Evolutionary conservation across 2,888 invertebrate species (phyloP).

Genomic region (Epinotia nisella): DNA sequence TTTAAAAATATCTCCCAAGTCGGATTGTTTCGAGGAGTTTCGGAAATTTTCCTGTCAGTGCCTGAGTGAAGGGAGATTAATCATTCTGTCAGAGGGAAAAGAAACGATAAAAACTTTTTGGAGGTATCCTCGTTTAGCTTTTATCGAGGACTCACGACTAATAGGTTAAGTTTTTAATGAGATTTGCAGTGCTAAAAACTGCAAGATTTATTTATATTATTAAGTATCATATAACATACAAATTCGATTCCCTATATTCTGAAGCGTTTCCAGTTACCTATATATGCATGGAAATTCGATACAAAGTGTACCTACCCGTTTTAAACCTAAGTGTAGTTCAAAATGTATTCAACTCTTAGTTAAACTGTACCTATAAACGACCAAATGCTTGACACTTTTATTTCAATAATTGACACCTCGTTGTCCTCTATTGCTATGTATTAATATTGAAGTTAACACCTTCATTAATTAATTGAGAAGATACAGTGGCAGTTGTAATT

Average conservation of each 20-base stretch:
- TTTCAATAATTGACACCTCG: too few relatives aligned
- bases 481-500: not conserved
- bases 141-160: slow-evolving; percentile 7
- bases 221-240: not conserved
- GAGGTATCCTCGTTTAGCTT: slow-evolving; percentile 20
- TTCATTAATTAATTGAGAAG: too few relatives aligned
- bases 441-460: too few relatives aligned
- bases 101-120: slow-evolving; percentile 46
- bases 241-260: not conserved
- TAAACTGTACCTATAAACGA: too few relatives aligned
- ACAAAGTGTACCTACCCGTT: too few relatives aligned
- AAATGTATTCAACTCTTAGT: too few relatives aligned
- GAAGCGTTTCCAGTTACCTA: not conserved
- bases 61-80: slow-evolving; percentile 63
- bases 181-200: slow-evolving; percentile 3
- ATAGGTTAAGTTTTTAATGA: slow-evolving; percentile 35
- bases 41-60: slow-evolving; percentile 63
- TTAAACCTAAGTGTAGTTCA: too few relatives aligned
- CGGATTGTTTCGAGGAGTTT: slow-evolving; percentile 58
- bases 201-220: not conserved
- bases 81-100: slow-evolving; percentile 61
- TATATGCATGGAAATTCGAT: not conserved
- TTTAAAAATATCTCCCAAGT: slow-evolving; percentile 52
- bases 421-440: too few relatives aligned
- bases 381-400: too few relatives aligned